These are phyloP conservation scores for Bhutanitis thaidina DNA, from an alignment of 2,888 invertebrate species.

Conservation along the genomic window DNA sequence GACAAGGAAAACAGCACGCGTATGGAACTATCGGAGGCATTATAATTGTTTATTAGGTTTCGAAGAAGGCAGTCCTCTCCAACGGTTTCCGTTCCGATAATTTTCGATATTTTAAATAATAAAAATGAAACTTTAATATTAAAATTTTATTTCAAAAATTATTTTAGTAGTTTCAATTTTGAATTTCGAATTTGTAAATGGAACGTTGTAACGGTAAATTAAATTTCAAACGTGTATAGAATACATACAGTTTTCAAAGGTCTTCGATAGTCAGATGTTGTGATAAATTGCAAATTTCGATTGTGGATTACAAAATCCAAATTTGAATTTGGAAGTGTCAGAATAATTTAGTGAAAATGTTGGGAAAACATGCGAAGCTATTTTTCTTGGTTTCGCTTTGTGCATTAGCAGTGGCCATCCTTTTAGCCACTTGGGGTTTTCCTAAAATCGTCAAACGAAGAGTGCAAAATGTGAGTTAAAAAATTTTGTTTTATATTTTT, in stretches of 20 bases:
- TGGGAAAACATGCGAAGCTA: conserved; percentile 53
- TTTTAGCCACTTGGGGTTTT: conserved; percentile 71
- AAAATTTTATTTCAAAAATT: not conserved
- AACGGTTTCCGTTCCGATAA: conserved; percentile 10
- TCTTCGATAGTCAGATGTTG: not conserved
- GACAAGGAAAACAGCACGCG: conserved; percentile 32
- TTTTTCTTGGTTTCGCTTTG: conserved; percentile 52
- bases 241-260: not conserved
- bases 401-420: conserved; percentile 55
- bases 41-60: conserved; percentile 33
- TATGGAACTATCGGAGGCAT: conserved; percentile 24
- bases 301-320: not conserved
- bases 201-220: not conserved
- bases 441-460: conserved; percentile 64
- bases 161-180: not conserved
- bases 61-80: conserved; percentile 32
- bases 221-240: too few species aligned
- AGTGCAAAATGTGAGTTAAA: conserved; percentile 71
- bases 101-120: not conserved
- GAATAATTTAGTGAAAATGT: conserved; percentile 39
- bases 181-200: not conserved
- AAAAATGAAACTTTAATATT: conserved; percentile 2
- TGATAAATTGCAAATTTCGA: not conserved
- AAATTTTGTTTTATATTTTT: too few species aligned
- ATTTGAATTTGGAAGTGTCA: not conserved